Conservation (phyloP, 2,113 vertebrate genomes). For the Nestor notabilis region DNA sequence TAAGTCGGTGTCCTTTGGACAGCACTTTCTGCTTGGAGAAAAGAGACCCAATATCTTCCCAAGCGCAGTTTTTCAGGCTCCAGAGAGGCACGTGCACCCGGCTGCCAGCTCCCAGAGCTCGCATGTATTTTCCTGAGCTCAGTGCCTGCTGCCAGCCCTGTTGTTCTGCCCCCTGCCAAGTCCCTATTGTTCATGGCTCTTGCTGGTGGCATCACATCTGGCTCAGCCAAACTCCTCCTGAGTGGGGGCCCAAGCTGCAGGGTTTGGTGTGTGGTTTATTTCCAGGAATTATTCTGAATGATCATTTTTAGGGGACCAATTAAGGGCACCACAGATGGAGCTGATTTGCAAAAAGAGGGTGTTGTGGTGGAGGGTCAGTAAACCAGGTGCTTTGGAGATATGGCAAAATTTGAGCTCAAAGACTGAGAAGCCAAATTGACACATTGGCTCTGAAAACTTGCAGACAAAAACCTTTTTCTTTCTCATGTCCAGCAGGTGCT, state of each 20-base stretch:
- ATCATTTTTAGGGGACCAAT: neutral
- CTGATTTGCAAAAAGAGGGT: neutral
- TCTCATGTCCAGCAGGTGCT: neutral
- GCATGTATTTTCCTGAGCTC: neutral
- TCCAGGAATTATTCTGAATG: neutral
- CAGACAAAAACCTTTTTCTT: rapidly evolving
- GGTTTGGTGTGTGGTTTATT: neutral
- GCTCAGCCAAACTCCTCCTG: slow-evolving; percentile 34
- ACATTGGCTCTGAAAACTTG: neutral
- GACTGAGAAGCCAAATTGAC: neutral
- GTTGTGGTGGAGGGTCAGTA: neutral
- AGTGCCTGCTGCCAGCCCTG: neutral
- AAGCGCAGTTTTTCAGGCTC: slow-evolving; percentile 6
- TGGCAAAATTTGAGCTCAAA: neutral
- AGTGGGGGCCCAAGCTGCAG: neutral
- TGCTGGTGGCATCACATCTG: slow-evolving; percentile 37
- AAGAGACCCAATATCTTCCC: neutral
- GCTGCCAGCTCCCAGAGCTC: neutral
- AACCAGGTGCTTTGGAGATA: neutral
- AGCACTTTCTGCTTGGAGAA: neutral
- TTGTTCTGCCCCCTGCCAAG: slow-evolving; percentile 55
- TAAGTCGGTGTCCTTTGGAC: neutral
- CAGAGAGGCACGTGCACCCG: neutral
- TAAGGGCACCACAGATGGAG: neutral
- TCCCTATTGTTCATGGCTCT: slow-evolving; percentile 32